Evolutionary conservation across 1,140 invertebrate genomes (phyloP), one percentile per base, ranked within the genome.

Genomic region (Microvelia longipes): DNA sequence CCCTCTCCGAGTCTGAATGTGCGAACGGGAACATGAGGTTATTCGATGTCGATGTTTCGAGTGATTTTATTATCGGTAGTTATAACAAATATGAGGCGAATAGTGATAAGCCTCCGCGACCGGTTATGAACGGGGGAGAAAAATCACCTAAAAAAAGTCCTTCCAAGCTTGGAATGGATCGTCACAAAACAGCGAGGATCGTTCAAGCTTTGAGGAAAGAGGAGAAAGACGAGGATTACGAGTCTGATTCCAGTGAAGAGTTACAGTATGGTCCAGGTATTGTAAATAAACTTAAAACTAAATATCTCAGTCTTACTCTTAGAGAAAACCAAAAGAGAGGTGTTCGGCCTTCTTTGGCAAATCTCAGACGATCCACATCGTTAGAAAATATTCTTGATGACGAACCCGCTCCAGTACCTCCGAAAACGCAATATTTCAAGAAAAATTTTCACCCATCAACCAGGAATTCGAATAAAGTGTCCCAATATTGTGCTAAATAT

Each of bases 221-320:
- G 5, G 30, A 73, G 69, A 73, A 75, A 29, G 71, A 73, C 24
- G 73, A 75, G n/a, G 71, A 73, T 26, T 67, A 67, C 67, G 65
- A 72, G 62, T 83, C 83, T 68, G 84, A 85, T 75, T 84, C 82
- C 71, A 86, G 82, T 68, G 90, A 93, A 80, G 92, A 94, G 75
- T 78, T 94, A 25, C 87, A 89, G 73, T 96, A 95, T 80, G 93
- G 93, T 0, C 93, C 93, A 13, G 93, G 93, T 5, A 94, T 96
- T 75, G 93, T 96, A 2, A 91, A 90, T 74, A 89, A 88, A 75
- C 81, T 94, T 63, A 87, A 90, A 76, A 89, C 89, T 76, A 88
- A 90, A 74, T 94, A 93, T 77, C 82, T 94, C 69, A 91, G 88
- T 76, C 81, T 94, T 50, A 89, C 90, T 1, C 79, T 91, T 67